phyloP scores from a whole-genome alignment of 2,888 invertebrate genomes.

The Podabrus alpinus region DNA sequence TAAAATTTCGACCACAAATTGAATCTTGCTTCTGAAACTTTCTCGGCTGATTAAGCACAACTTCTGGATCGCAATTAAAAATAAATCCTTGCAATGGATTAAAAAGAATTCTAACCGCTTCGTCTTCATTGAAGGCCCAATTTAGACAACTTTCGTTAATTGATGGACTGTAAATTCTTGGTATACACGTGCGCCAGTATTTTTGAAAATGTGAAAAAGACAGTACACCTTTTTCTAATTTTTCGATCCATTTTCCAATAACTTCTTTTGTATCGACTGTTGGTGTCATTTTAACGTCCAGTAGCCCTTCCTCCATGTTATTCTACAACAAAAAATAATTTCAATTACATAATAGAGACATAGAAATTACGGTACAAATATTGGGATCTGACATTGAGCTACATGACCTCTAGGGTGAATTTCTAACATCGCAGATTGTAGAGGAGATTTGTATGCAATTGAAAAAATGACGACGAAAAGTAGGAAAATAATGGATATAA shows the following conservation, averaged over 20 bases:
- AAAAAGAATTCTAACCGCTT: constrained; percentile 71
- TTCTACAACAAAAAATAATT: neutral
- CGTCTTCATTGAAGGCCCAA: constrained; percentile 76
- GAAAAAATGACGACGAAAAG: too few species aligned
- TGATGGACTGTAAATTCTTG: constrained; percentile 73
- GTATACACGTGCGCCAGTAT: constrained; percentile 75
- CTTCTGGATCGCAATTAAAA: constrained; percentile 71
- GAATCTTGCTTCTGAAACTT: constrained; percentile 75
- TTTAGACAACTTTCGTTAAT: constrained; percentile 71
- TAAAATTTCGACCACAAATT: constrained; percentile 94
- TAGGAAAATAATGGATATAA: too few species aligned
- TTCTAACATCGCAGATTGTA: too few species aligned
- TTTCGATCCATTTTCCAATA: constrained; percentile 64
- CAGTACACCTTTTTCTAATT: constrained; percentile 63
- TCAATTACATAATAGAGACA: too few species aligned
- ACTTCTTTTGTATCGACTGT: constrained; percentile 51
- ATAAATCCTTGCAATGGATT: constrained; percentile 82
- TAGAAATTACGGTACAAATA: too few species aligned
- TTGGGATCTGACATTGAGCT: too few species aligned
- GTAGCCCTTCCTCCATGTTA: constrained; percentile 39
- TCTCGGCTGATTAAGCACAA: constrained; percentile 63
- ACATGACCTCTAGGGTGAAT: too few species aligned
- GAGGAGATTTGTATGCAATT: too few species aligned
- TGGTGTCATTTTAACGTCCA: constrained; percentile 51
- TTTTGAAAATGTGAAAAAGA: constrained; percentile 68